Evolutionary conservation across 2,797 vertebrate genomes (phyloP).

Genomic region (Epinephelus malabaricus): DNA sequence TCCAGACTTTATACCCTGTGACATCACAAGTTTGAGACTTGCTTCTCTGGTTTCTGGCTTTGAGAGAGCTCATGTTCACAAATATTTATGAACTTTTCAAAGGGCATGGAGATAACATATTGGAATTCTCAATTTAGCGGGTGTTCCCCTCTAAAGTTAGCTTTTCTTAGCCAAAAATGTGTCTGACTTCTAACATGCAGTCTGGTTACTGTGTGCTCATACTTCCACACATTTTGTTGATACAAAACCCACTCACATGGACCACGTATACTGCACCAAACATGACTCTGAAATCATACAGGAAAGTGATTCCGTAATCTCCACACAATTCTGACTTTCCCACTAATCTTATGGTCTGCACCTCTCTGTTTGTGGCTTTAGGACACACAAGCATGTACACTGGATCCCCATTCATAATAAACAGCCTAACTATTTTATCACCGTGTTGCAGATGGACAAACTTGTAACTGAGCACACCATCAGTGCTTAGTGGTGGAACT

Average conservation of each 20-base stretch:
- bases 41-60: too few relatives aligned
- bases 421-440: conserved; percentile 84
- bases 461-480: conserved; percentile 72
- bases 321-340: conserved; percentile 1
- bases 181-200: neutral
- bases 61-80: too few relatives aligned
- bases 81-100: too few relatives aligned
- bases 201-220: neutral
- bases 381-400: conserved; percentile 44
- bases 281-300: neutral
- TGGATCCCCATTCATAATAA: conserved; percentile 80
- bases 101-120: too few relatives aligned
- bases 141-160: neutral
- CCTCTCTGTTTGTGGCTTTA: conserved; percentile 37
- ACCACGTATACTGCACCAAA: neutral
- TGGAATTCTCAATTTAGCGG: too few relatives aligned
- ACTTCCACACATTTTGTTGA: neutral
- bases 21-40: too few relatives aligned
- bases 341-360: conserved; percentile 19
- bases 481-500: conserved; percentile 85
- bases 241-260: neutral
- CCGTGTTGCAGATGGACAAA: conserved; percentile 80
- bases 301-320: neutral
- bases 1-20: too few relatives aligned
- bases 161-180: neutral